A percentile compares a stretch with the other conserved stretches of the same genome.
Evolutionary conservation across 2,797 vertebrate genomes (phyloP).

Genomic region (Helarctos malayanus): DNA sequence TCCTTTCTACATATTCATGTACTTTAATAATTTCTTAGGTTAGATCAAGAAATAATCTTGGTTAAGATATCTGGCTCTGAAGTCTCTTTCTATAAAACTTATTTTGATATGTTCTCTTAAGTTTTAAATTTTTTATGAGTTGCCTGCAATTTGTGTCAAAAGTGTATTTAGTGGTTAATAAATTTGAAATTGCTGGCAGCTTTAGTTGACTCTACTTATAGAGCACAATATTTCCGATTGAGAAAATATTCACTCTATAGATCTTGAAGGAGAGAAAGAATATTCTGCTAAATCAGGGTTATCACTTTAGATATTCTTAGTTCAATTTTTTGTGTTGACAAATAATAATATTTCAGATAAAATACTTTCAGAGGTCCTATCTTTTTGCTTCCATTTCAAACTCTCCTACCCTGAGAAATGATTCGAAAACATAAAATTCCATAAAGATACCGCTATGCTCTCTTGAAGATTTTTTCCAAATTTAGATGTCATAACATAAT

Average conservation of each 20-base stretch:
- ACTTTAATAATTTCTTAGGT: not conserved
- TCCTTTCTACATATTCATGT: not conserved
- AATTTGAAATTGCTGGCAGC: not conserved
- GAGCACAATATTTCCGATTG: not conserved
- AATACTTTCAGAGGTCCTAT: not conserved
- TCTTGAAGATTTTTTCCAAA: not conserved
- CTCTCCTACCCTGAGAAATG: not conserved
- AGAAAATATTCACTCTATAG: not conserved
- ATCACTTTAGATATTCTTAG: not conserved
- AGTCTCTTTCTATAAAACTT: not conserved
- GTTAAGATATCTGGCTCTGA: not conserved
- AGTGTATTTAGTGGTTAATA: not conserved
- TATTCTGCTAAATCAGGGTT: not conserved
- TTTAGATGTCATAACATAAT: not conserved
- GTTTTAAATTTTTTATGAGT: conserved; percentile 38
- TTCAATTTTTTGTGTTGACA: not conserved
- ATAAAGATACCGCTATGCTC: not conserved
- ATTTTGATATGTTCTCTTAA: not conserved
- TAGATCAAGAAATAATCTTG: not conserved
- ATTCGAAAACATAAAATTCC: not conserved
- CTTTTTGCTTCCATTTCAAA: not conserved
- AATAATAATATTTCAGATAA: not conserved
- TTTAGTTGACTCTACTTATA: not conserved
- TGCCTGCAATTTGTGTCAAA: not conserved
- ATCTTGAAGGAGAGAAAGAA: not conserved